Conservation (phyloP, 1,140 invertebrate genomes). For the Zaprionus davidi region DNA sequence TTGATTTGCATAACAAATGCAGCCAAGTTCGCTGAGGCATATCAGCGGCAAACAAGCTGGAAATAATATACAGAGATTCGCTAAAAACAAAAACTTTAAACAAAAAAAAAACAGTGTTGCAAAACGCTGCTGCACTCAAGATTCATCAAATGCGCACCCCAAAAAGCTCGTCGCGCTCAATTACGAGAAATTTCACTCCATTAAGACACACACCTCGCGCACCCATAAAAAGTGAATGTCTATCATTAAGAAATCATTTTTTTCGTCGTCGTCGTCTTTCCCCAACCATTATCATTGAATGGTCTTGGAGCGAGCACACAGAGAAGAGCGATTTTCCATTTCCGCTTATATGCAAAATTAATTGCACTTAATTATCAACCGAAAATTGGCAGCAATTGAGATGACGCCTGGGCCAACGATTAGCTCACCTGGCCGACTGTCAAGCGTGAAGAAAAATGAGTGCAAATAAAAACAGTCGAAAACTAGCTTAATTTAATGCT, state of each 20-base stretch:
- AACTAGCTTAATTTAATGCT: not conserved
- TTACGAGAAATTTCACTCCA: slow-evolving; percentile 80
- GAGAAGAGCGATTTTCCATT: slow-evolving; percentile 59
- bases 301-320: slow-evolving; percentile 10
- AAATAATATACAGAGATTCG: slow-evolving; percentile 38
- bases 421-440: slow-evolving; percentile 52
- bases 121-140: slow-evolving; percentile 52
- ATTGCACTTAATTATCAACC: slow-evolving; percentile 70
- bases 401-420: slow-evolving; percentile 28
- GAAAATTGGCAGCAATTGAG: slow-evolving; percentile 54
- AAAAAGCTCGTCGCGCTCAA: slow-evolving; percentile 75
- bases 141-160: slow-evolving; percentile 77
- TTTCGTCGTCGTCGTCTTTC: not conserved
- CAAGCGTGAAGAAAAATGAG: slow-evolving; percentile 42
- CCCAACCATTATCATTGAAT: slow-evolving; percentile 47
- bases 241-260: slow-evolving; percentile 70
- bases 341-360: slow-evolving; percentile 78
- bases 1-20: slow-evolving; percentile 82
- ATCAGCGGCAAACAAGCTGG: slow-evolving; percentile 41
- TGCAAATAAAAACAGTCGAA: slow-evolving; percentile 10
- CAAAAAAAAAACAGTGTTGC: slow-evolving; percentile 13
- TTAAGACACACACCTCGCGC: slow-evolving; percentile 74
- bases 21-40: slow-evolving; percentile 52
- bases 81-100: slow-evolving; percentile 24
- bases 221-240: slow-evolving; percentile 79